These are phyloP conservation scores for Sander vitreus DNA, from an alignment of 2,113 vertebrate genomes.

Conservation along the genomic window DNA sequence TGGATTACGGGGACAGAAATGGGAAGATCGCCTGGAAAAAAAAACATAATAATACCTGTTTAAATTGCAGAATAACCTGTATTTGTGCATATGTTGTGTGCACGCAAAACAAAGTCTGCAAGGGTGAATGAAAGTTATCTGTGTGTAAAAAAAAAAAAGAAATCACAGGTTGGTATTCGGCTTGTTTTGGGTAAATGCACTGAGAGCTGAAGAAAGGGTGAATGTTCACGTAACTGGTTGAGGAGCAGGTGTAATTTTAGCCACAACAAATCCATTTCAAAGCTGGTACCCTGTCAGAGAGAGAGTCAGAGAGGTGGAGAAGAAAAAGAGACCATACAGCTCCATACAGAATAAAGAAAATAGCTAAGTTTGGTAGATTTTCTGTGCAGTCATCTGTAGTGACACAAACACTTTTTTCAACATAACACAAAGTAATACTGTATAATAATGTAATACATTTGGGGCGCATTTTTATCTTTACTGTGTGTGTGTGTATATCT, in stretches of 20 bases:
- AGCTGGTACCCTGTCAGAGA: constrained; percentile 25
- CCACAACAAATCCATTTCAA: constrained; percentile 73
- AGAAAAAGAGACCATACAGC: background rate
- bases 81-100: constrained; percentile 1
- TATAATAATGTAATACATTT: background rate
- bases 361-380: background rate
- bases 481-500: too few species aligned
- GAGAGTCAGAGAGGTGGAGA: background rate
- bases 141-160: background rate
- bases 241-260: constrained; percentile 71
- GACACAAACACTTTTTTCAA: background rate
- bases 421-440: background rate
- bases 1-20: constrained; percentile 51
- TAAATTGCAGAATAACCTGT: background rate
- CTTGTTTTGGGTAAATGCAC: constrained; percentile 15
- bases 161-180: constrained; percentile 18
- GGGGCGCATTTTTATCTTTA: background rate
- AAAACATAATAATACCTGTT: background rate
- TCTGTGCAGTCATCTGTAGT: background rate
- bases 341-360: background rate
- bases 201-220: constrained; percentile 35
- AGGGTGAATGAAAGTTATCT: constrained; percentile 47
- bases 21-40: constrained; percentile 13
- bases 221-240: constrained; percentile 70
- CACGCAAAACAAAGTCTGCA: constrained; percentile 23